phyloP scores from a whole-genome alignment of 2,888 invertebrate species.

The Coenonympha glycerion region DNA sequence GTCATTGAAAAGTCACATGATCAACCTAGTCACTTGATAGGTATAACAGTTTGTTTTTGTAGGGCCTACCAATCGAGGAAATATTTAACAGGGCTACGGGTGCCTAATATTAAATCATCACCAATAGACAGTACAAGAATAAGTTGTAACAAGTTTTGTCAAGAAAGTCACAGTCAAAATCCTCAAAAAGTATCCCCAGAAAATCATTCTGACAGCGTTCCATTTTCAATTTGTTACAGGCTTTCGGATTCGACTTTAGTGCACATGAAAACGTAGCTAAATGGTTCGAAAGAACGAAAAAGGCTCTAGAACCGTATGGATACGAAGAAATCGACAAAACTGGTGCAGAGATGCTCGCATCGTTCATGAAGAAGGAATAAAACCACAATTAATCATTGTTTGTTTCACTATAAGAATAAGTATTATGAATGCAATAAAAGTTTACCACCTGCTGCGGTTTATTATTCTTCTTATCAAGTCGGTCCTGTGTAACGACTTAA shows the following conservation, averaged over 20 bases:
- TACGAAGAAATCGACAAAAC: conserved; percentile 80
- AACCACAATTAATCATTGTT: conserved; percentile 17
- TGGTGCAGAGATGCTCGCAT: conserved; percentile 75
- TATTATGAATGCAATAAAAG: conserved; percentile 33
- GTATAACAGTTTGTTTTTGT: too few relatives aligned
- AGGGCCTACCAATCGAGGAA: too few relatives aligned
- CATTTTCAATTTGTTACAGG: conserved; percentile 49
- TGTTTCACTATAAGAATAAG: conserved; percentile 13
- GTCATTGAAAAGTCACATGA: too few relatives aligned
- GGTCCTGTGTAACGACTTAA: neutral
- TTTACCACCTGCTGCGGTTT: conserved; percentile 29
- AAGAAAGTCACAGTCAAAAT: too few relatives aligned
- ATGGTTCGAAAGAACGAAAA: conserved; percentile 82
- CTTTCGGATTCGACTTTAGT: conserved; percentile 71
- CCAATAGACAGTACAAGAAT: too few relatives aligned
- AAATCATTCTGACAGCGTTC: too few relatives aligned
- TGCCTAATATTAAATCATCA: too few relatives aligned
- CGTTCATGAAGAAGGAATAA: conserved; percentile 65
- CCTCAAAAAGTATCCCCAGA: too few relatives aligned
- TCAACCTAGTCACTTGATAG: too few relatives aligned
- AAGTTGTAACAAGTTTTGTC: too few relatives aligned
- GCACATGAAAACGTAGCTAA: conserved; percentile 74
- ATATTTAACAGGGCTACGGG: too few relatives aligned
- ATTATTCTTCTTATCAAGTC: conserved; percentile 38
- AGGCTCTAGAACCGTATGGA: conserved; percentile 78